Evolutionary conservation across 2,888 invertebrate species (phyloP), one percentile per base, ranked within the genome.

Genomic region (Dasypogon diadema): DNA sequence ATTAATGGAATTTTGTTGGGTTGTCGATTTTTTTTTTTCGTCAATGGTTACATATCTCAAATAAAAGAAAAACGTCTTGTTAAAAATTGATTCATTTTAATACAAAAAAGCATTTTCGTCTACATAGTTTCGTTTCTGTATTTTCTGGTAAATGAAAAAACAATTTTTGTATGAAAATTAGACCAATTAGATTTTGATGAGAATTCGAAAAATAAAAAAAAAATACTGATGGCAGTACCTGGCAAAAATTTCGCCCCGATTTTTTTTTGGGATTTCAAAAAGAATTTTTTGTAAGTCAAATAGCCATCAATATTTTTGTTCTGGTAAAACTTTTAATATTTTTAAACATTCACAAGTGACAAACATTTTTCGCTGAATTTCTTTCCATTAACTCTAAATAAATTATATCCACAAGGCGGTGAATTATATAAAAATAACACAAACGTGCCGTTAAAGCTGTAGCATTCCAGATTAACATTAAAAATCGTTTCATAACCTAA

Each of bases 361-460:
- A 54, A 54, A 54, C 54, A 70, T 54, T 46, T 54, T 34, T 54
- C 34, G 21, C 10, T 34, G 30, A 30, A n/a, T 34, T 46, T 70
- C 54, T 58, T 54, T 26, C 34, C n/a, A 34, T 70, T 30, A 54
- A 30, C 24, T 70, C 16, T 54, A 70, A 34, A 51, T 24, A 70
- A 54, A 70, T 54, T 70, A 68, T 68, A 68, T 68, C 26, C 48
- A 68, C 48, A 68, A 70, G 70, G 73, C 46, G 37, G 42, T 70
- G 37, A 46, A 73, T 73, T 12, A 73, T n/a, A n/a, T 48, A 55
- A 58, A 73, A 58, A 55, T 48, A 74, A 74, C 46, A 74, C 74
- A 74, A 74, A 60, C 74, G 74, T 74, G 74, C 74, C 60, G 48
- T 51, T 74, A 74, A 65, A 74, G 74, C 74, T 48, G 74, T 51